These are phyloP conservation scores for Ectemnius cavifrons DNA, from an alignment of 2,888 invertebrate genomes.

Conservation along the genomic window DNA sequence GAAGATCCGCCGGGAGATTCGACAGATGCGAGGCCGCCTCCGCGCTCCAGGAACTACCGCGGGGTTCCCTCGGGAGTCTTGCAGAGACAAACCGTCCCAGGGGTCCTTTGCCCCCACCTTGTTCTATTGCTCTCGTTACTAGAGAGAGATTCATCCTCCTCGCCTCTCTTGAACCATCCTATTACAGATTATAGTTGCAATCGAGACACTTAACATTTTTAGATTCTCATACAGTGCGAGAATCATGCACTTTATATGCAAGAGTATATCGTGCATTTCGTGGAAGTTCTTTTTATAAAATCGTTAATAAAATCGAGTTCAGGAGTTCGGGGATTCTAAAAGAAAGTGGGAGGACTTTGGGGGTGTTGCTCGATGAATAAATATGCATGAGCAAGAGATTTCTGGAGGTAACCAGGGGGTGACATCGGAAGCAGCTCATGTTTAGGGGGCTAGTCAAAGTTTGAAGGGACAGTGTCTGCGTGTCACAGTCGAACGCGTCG, in stretches of 20 bases:
- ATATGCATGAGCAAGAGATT: conserved; percentile 16
- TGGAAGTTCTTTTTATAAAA: too few relatives aligned
- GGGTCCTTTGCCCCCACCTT: conserved; percentile 47
- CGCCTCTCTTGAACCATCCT: background rate
- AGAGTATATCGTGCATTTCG: too few relatives aligned
- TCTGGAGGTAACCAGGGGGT: conserved; percentile 12
- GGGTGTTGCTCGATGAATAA: conserved; percentile 24
- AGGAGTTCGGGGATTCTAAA: background rate
- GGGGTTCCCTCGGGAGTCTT: conserved; percentile 71
- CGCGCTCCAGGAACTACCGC: conserved; percentile 56
- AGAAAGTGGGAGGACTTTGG: background rate
- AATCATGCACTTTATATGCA: too few relatives aligned
- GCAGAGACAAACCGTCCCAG: conserved; percentile 74
- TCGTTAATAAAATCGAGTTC: background rate
- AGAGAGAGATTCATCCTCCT: conserved; percentile 11
- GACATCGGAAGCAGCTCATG: conserved; percentile 10
- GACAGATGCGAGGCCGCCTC: conserved; percentile 66
- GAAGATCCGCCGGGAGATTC: conserved; percentile 59
- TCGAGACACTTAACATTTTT: too few relatives aligned
- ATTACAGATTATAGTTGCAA: too few relatives aligned
- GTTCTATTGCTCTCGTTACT: conserved; percentile 48
- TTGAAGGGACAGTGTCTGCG: conserved; percentile 46
- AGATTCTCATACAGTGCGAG: too few relatives aligned
- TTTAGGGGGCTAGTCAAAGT: conserved; percentile 31
- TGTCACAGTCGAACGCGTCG: conserved; percentile 74